Conservation (phyloP, 1,140 invertebrate genomes). For the Whitmania pigra region DNA sequence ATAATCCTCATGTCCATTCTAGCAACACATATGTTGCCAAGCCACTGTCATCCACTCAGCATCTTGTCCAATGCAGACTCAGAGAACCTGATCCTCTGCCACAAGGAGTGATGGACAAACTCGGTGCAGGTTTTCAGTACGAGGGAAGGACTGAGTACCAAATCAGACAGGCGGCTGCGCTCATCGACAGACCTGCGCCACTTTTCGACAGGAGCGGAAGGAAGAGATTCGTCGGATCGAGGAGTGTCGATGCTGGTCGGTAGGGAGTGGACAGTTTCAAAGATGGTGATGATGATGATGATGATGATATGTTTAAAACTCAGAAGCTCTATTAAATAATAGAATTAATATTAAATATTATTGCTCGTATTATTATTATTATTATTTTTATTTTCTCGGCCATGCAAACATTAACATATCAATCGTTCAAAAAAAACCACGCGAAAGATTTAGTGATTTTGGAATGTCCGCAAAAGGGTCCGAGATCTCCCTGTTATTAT, state of each 20-base stretch:
- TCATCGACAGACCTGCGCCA: slow-evolving; percentile 71
- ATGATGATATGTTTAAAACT: too few species aligned
- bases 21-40: too few species aligned
- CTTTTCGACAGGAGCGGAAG: slow-evolving; percentile 76
- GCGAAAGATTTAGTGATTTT: too few species aligned
- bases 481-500: too few species aligned
- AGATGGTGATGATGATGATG: not conserved
- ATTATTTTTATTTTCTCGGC: too few species aligned
- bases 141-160: slow-evolving; percentile 90
- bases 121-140: slow-evolving; percentile 73
- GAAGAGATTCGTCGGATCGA: slow-evolving; percentile 32
- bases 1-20: too few species aligned
- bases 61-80: not conserved
- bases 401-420: too few species aligned
- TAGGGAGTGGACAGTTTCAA: not conserved
- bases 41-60: too few species aligned
- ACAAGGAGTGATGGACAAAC: slow-evolving; percentile 4
- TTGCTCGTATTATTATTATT: too few species aligned
- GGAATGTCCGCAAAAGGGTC: too few species aligned
- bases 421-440: too few species aligned
- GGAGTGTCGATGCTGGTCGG: slow-evolving; percentile 22
- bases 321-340: too few species aligned
- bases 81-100: slow-evolving; percentile 15
- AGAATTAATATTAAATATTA: not conserved
- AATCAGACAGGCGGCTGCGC: slow-evolving; percentile 59